phyloP scores from a whole-genome alignment of 2,888 invertebrate species.

The Drosophila pseudotalamancana region DNA sequence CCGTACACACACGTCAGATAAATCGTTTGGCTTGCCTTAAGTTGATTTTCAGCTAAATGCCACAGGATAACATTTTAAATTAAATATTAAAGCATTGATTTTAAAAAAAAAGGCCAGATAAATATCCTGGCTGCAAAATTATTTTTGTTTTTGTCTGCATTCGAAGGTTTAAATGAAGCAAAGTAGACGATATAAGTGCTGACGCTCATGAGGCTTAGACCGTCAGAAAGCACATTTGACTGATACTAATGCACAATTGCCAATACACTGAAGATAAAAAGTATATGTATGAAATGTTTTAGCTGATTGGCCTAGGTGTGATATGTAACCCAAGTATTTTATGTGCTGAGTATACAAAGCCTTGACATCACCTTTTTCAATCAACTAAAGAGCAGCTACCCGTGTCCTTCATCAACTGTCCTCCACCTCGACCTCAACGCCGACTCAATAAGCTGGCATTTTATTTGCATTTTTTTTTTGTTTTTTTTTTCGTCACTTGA shows the following conservation, averaged over 20 bases:
- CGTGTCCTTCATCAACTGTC: constrained; percentile 19
- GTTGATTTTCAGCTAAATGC: constrained; percentile 32
- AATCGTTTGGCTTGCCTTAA: neutral
- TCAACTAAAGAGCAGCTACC: constrained; percentile 65
- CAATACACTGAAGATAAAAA: neutral
- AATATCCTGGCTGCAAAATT: constrained; percentile 12
- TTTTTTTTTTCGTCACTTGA: constrained; percentile 68
- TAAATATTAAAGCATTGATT: constrained; percentile 56
- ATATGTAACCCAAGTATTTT: neutral
- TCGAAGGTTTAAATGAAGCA: too few species aligned
- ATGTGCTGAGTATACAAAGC: constrained; percentile 21
- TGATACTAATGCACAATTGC: too few species aligned
- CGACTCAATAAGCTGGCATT: constrained; percentile 75
- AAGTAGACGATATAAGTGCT: too few species aligned
- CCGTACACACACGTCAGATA: too few species aligned
- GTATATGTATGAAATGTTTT: neutral
- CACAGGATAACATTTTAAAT: constrained; percentile 58
- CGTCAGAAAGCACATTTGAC: too few species aligned
- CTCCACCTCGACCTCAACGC: constrained; percentile 25
- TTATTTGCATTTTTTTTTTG: constrained; percentile 76
- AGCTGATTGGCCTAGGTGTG: constrained; percentile 6
- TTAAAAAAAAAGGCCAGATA: constrained; percentile 46
- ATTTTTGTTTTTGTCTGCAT: constrained; percentile 20
- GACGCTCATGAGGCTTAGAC: neutral
- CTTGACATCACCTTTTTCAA: constrained; percentile 71